These are phyloP conservation scores for Drosophila paramelanica DNA, from an alignment of 2,888 invertebrate genomes.

Conservation along the genomic window DNA sequence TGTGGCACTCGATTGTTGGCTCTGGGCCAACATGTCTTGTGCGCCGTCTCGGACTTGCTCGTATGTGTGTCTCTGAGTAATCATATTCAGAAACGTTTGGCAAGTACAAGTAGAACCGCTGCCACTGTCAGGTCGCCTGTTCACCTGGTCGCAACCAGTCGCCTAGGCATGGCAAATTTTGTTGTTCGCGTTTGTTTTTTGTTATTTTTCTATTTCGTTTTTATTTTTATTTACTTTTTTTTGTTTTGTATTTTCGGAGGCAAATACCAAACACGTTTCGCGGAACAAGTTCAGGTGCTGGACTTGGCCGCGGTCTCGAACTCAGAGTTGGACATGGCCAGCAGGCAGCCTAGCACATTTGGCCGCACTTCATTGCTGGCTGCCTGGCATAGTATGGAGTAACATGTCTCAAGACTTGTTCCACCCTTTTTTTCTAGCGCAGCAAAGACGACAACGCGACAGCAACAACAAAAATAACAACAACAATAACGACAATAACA, in stretches of 20 bases:
- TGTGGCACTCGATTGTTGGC: constrained; percentile 42
- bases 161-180: constrained; percentile 40
- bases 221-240: constrained; percentile 7
- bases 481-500: constrained; percentile 18
- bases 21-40: constrained; percentile 49
- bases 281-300: constrained; percentile 74
- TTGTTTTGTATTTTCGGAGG: constrained; percentile 55
- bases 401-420: constrained; percentile 76
- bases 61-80: constrained; percentile 40
- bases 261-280: constrained; percentile 74
- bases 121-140: constrained; percentile 56
- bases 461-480: constrained; percentile 19
- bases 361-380: constrained; percentile 34
- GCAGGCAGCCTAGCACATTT: constrained; percentile 44
- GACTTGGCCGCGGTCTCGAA: constrained; percentile 31
- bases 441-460: constrained; percentile 44
- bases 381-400: constrained; percentile 60
- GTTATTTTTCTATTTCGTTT: constrained; percentile 17
- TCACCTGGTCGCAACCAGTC: constrained; percentile 67
- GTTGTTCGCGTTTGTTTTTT: constrained; percentile 31
- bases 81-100: constrained; percentile 63
- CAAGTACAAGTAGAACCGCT: constrained; percentile 56
- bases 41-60: constrained; percentile 14
- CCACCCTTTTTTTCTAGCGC: constrained; percentile 67
- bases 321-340: constrained; percentile 41